Evolutionary conservation across 2,888 invertebrate species (phyloP), one percentile per base, ranked within the genome.

Genomic region (Cantharis flavilabris): DNA sequence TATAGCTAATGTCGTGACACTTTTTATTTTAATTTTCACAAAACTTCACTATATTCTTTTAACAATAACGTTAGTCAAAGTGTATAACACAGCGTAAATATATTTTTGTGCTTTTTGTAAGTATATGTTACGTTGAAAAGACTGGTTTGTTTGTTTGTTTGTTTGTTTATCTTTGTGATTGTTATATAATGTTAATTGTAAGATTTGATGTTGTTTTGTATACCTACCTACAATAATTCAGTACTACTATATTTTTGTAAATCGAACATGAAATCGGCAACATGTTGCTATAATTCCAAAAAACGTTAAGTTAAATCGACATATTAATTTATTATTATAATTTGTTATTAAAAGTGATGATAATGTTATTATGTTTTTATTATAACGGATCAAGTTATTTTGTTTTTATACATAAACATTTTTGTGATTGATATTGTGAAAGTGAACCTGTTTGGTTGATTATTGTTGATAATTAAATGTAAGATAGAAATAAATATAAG

Each of bases 401-500:
- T 49, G 49, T 49, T 49, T 49, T 49, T 49, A 49, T 49, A 16
- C 63, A 72, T 62, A 64, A n/a, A 62, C 33, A 33, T 62, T 49
- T 69, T 84, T 81, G 82, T 82, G 78, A 78, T 82, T 80, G 79
- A 82, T 83, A 83, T 85, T 86, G 86, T 87, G 84, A 76, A 84
- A 85, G 86, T 86, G 85, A 85, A 84, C 84, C 71, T 77, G 75
- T 77, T 85, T 84, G 83, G 83, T 83, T 82, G 84, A 84, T 84
- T 85, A 84, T 83, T 84, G 85, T 86, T 85, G 86, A 84, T 85
- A 86, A 86, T 84, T 84, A 84, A 84, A 84, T 84, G 84, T 84
- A 84, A 83, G 82, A 84, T 49, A 49, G 49, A 49, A 49, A 49
- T 49, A 49, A 49, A 49, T 49, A 49, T 49, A n/a, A n/a, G 49